Evolutionary conservation across 2,888 invertebrate species (phyloP).

Genomic region (Cyaniris semiargus): DNA sequence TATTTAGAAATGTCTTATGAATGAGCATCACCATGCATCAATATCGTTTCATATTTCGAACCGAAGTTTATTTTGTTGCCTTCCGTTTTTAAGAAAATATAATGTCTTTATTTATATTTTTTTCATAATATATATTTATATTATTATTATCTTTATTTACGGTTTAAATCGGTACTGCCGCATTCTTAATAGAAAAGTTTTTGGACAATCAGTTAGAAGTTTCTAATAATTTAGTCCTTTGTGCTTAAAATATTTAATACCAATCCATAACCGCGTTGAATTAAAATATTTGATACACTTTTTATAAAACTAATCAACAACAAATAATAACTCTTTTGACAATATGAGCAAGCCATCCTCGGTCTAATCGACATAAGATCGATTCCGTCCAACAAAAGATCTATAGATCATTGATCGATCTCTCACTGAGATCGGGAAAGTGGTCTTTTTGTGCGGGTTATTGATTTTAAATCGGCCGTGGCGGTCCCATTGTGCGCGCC

Average conservation of each 20-base stretch:
- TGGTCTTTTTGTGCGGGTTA: conserved; percentile 68
- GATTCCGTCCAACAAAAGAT: conserved; percentile 71
- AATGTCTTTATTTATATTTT: too few relatives aligned
- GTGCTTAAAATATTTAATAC: not conserved
- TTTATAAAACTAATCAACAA: conserved; percentile 51
- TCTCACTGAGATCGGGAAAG: conserved; percentile 72
- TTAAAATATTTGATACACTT: conserved; percentile 30
- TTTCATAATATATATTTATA: too few relatives aligned
- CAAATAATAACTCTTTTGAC: conserved; percentile 47
- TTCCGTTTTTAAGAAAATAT: too few relatives aligned
- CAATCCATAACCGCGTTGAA: not conserved
- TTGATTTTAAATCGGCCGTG: conserved; percentile 75
- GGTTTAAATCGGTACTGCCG: too few relatives aligned
- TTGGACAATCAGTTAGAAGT: too few relatives aligned
- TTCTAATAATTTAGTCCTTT: not conserved
- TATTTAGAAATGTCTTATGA: too few relatives aligned
- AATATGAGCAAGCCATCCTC: conserved; percentile 58
- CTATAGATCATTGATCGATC: conserved; percentile 72
- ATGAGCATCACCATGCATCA: too few relatives aligned
- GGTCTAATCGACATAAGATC: conserved; percentile 68
- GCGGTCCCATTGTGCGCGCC: conserved; percentile 57
- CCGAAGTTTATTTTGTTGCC: too few relatives aligned
- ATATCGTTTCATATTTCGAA: too few relatives aligned
- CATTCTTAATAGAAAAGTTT: too few relatives aligned
- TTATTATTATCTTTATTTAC: too few relatives aligned